Evolutionary conservation across 2,113 vertebrate species (phyloP).

Genomic region (Xenopus tropicalis): DNA sequence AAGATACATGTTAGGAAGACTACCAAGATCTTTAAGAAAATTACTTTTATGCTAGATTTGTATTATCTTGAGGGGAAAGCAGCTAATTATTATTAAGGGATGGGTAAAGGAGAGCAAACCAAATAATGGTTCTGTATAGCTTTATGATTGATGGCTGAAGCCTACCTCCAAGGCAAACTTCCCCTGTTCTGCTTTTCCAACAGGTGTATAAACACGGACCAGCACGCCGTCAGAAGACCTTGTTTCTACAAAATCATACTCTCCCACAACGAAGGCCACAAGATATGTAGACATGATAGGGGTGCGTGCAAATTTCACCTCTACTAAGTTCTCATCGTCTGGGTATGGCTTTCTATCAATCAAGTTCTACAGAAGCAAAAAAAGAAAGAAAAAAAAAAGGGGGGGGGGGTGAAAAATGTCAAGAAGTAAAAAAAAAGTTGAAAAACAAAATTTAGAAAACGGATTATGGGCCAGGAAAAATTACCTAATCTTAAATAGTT

Average conservation of each 20-base stretch:
- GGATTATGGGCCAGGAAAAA: too few species aligned
- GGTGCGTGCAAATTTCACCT: conserved; percentile 90
- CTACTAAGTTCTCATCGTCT: conserved; percentile 86
- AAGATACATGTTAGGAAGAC: conserved; percentile 47
- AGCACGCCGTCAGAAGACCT: conserved; percentile 84
- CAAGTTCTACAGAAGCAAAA: conserved; percentile 71
- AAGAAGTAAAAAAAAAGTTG: too few species aligned
- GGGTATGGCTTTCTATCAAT: conserved; percentile 86
- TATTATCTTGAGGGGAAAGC: too few species aligned
- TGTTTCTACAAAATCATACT: conserved; percentile 94
- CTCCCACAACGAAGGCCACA: conserved; percentile 95
- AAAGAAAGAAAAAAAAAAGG: conserved; percentile 2
- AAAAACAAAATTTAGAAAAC: too few species aligned
- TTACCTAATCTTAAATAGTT: too few species aligned
- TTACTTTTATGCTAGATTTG: too few species aligned
- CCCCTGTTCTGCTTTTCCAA: conserved; percentile 94
- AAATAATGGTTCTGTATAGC: too few species aligned
- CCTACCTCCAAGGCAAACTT: conserved; percentile 95
- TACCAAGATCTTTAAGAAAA: conserved; percentile 33
- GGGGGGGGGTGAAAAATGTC: too few species aligned
- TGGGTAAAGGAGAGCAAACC: not conserved
- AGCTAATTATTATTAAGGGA: too few species aligned
- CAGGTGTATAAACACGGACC: conserved; percentile 92
- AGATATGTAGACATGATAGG: conserved; percentile 97
- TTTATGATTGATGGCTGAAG: not conserved